Evolutionary conservation across 2,797 vertebrate genomes (phyloP).

Genomic region (Carapus acus): DNA sequence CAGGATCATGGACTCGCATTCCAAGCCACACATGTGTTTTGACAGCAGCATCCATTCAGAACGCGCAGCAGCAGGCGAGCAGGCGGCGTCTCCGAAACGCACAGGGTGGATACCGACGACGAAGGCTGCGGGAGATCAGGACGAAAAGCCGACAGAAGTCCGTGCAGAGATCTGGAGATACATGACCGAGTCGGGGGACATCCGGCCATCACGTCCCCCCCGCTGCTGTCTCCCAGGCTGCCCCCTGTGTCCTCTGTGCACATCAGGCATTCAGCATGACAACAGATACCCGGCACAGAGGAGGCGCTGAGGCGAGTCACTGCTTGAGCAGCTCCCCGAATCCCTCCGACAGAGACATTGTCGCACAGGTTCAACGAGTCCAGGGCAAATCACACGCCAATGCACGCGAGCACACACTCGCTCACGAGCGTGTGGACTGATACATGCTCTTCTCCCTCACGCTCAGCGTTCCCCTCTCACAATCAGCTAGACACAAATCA

Average conservation of each 20-base stretch:
- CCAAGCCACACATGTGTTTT: slow-evolving; percentile 47
- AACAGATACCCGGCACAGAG: slow-evolving; percentile 29
- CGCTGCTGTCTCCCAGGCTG: slow-evolving; percentile 33
- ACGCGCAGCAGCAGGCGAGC: slow-evolving; percentile 28
- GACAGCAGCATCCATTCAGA: slow-evolving; percentile 53
- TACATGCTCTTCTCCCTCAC: slow-evolving; percentile 21
- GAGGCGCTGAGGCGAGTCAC: slow-evolving; percentile 40
- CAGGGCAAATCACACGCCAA: slow-evolving; percentile 19
- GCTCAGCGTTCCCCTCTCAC: slow-evolving; percentile 40
- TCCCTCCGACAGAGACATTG: slow-evolving; percentile 30
- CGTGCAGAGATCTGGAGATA: slow-evolving; percentile 47
- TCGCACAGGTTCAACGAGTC: slow-evolving; percentile 52
- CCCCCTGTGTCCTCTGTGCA: slow-evolving; percentile 49
- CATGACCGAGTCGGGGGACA: slow-evolving; percentile 41
- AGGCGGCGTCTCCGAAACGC: slow-evolving; percentile 40
- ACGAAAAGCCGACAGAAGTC: slow-evolving; percentile 49
- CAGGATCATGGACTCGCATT: slow-evolving; percentile 53
- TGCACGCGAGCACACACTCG: slow-evolving; percentile 13
- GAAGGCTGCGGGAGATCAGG: slow-evolving; percentile 48
- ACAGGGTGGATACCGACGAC: slow-evolving; percentile 43
- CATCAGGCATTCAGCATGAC: slow-evolving; percentile 47
- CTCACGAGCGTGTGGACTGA: too few species aligned
- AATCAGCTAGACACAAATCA: slow-evolving; percentile 37
- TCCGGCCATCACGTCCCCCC: slow-evolving; percentile 61
- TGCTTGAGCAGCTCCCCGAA: slow-evolving; percentile 26